phyloP scores from a whole-genome alignment of 2,888 invertebrate species.

The Lasius fuliginosus region DNA sequence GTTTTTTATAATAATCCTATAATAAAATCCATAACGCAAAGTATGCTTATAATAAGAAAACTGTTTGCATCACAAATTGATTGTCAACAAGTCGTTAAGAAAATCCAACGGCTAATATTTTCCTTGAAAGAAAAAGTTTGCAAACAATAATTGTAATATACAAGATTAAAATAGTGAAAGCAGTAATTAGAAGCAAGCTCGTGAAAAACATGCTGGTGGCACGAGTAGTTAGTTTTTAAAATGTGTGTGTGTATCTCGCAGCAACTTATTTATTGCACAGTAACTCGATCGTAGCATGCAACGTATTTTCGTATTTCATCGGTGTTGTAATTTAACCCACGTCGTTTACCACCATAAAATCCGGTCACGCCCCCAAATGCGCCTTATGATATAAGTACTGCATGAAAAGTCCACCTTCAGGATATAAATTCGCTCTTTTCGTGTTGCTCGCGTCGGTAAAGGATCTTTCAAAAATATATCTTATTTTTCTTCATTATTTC shows the following conservation, averaged over 20 bases:
- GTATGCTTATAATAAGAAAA: neutral
- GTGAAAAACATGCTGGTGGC: constrained; percentile 21
- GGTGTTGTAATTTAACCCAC: constrained; percentile 52
- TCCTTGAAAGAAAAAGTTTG: neutral
- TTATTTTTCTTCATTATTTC: neutral
- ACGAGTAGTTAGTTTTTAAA: neutral
- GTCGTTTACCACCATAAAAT: constrained; percentile 53
- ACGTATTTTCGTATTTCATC: constrained; percentile 50
- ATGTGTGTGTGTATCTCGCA: neutral
- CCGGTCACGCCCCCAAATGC: constrained; percentile 44
- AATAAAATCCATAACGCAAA: neutral
- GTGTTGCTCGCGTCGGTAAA: constrained; percentile 18
- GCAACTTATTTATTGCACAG: constrained; percentile 43
- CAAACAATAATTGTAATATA: neutral
- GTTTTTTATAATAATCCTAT: neutral
- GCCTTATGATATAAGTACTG: constrained; percentile 51
- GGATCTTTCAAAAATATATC: constrained; percentile 18
- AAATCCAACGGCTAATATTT: constrained; percentile 3
- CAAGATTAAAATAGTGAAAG: constrained; percentile 10
- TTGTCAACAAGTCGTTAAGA: constrained; percentile 26
- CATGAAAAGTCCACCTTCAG: constrained; percentile 44
- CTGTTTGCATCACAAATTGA: neutral
- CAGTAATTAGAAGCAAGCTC: constrained; percentile 21
- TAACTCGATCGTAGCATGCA: constrained; percentile 49
- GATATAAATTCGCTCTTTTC: constrained; percentile 42